A percentile compares a stretch with the other conserved stretches of the same genome.
Evolutionary conservation across 2,113 vertebrate species (phyloP).

Genomic region (Edolisoma coerulescens): DNA sequence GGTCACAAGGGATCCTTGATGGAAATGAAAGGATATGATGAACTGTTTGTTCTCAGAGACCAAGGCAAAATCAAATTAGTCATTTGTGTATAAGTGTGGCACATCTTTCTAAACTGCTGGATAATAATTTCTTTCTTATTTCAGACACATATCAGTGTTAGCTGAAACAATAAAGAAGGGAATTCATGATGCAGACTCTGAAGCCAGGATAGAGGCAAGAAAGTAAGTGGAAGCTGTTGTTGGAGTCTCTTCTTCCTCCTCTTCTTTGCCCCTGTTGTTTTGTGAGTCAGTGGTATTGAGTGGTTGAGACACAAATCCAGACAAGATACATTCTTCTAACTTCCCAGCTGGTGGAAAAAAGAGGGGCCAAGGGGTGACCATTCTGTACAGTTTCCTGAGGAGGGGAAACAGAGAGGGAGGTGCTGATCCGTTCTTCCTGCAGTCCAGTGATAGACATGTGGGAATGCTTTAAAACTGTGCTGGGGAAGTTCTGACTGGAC

Average conservation of each 20-base stretch:
- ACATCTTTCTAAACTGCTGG: not conserved
- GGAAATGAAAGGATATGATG: not conserved
- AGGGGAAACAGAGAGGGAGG: not conserved
- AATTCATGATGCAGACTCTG: constrained; percentile 95
- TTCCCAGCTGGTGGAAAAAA: not conserved
- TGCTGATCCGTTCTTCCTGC: not conserved
- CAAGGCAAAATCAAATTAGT: not conserved
- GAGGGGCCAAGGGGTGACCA: too few relatives aligned
- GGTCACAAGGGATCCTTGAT: not conserved
- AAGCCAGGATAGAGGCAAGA: constrained; percentile 94
- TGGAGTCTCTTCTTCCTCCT: not conserved
- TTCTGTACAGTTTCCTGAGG: not conserved
- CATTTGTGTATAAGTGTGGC: not conserved
- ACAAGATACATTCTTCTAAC: not conserved
- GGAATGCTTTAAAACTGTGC: not conserved
- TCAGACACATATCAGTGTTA: constrained; percentile 93
- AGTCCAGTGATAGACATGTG: fast-evolving
- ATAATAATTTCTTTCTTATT: constrained; percentile 64
- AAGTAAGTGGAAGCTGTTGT: constrained; percentile 81
- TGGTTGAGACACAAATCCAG: not conserved
- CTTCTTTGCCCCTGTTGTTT: not conserved
- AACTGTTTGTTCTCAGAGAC: not conserved
- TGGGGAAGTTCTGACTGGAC: not conserved
- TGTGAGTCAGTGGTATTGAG: not conserved
- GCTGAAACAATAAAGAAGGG: constrained; percentile 98